A percentile compares a stretch with the other conserved stretches of the same genome.
Conservation (phyloP, 2,113 vertebrate genomes). For the Noctilio leporinus region DNA sequence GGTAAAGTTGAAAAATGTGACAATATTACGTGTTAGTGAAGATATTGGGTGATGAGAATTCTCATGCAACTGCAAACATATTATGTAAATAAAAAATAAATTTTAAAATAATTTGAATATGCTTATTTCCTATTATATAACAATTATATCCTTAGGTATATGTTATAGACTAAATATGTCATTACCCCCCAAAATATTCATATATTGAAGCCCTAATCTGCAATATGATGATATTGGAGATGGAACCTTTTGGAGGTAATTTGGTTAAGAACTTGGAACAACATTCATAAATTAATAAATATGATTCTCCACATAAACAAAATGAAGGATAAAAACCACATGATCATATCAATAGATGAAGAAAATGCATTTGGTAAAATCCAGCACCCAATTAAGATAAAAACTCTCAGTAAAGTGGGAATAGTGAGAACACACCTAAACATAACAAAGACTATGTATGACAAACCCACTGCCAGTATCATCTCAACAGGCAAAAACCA, state of each 20-base stretch:
- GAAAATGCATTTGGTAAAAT: too few relatives aligned
- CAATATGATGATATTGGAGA: not conserved
- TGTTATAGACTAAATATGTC: not conserved
- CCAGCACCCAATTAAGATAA: too few relatives aligned
- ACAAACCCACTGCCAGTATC: too few relatives aligned
- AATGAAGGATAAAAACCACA: too few relatives aligned
- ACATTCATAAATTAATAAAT: too few relatives aligned
- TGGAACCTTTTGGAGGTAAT: not conserved
- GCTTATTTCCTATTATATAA: not conserved
- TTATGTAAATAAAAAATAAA: not conserved
- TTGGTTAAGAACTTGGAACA: not conserved
- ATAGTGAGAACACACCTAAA: too few relatives aligned
- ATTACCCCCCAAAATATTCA: not conserved
- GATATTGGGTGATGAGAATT: not conserved
- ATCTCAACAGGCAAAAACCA: too few relatives aligned
- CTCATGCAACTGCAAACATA: not conserved
- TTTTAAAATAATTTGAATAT: not conserved
- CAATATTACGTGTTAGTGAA: not conserved
- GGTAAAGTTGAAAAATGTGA: not conserved
- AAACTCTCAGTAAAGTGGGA: too few relatives aligned
- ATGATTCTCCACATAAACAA: too few relatives aligned
- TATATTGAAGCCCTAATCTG: not conserved
- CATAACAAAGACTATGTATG: too few relatives aligned
- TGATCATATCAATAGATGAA: too few relatives aligned
- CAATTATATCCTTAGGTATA: not conserved